Percentiles rank a stretch among this genome's conserved stretches.
These are phyloP conservation scores for Sinohyriopsis cumingii DNA, from an alignment of 2,888 invertebrate genomes.

Conservation along the genomic window DNA sequence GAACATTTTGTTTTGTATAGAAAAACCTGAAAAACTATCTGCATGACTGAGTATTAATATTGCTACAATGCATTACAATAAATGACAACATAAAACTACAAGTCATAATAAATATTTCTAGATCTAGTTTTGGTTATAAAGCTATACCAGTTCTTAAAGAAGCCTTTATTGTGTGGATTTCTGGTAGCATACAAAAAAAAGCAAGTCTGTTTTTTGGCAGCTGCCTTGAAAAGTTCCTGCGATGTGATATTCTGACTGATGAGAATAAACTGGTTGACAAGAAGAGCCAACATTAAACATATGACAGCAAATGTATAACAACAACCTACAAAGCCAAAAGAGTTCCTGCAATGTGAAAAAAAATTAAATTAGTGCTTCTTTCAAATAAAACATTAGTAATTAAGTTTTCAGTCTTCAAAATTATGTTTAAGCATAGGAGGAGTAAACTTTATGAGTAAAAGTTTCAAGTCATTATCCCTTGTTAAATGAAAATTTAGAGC, in stretches of 20 bases:
- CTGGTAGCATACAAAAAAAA: slow-evolving; percentile 42
- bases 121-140: slow-evolving; percentile 38
- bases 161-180: slow-evolving; percentile 62
- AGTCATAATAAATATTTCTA: too few relatives aligned
- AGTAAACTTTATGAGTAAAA: too few relatives aligned
- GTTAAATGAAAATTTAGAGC: too few relatives aligned
- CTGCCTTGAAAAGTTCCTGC: slow-evolving; percentile 64
- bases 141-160: slow-evolving; percentile 61
- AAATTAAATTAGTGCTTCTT: background rate
- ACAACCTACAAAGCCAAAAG: slow-evolving; percentile 61
- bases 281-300: slow-evolving; percentile 49
- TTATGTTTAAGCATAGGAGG: too few relatives aligned
- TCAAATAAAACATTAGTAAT: too few relatives aligned
- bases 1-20: too few relatives aligned
- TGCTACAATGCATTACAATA: too few relatives aligned
- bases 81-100: too few relatives aligned
- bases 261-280: slow-evolving; percentile 63
- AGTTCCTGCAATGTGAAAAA: slow-evolving; percentile 51
- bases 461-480: too few relatives aligned
- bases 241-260: slow-evolving; percentile 68
- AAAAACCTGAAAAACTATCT: too few relatives aligned
- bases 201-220: slow-evolving; percentile 35
- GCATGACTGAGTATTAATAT: too few relatives aligned
- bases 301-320: slow-evolving; percentile 54
- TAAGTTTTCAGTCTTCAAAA: too few relatives aligned